A percentile compares a stretch with the other conserved stretches of the same genome.
Conservation (phyloP, 2,113 vertebrate genomes). For the Rostratula benghalensis region DNA sequence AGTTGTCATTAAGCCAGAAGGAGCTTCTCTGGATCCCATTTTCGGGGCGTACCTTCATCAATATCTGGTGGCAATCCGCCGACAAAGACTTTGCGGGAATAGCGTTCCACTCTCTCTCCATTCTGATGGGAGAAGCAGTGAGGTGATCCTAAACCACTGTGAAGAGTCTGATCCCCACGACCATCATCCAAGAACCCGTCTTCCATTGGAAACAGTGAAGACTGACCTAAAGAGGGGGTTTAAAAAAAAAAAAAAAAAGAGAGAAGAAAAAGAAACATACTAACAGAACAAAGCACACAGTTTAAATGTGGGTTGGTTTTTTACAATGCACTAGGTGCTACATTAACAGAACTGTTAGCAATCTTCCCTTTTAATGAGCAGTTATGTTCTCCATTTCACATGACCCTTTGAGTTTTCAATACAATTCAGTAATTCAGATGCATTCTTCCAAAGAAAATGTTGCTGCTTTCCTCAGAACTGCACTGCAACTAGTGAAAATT, state of each 20-base stretch:
- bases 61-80: constrained; percentile 97
- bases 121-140: constrained; percentile 98
- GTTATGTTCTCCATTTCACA: neutral
- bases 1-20: neutral
- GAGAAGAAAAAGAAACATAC: constrained; percentile 39
- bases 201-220: constrained; percentile 97
- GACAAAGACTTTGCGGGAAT: constrained; percentile 97
- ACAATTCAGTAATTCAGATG: neutral
- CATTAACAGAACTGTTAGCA: constrained; percentile 1
- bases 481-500: neutral
- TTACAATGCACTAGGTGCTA: neutral
- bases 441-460: neutral
- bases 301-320: neutral
- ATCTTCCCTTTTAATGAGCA: neutral
- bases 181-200: constrained; percentile 96
- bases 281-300: constrained; percentile 50
- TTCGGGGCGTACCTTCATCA: constrained; percentile 87
- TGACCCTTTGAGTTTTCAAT: neutral
- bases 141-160: constrained; percentile 89
- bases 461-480: neutral
- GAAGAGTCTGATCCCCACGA: constrained; percentile 89
- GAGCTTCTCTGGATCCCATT: neutral
- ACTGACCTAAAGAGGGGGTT: constrained; percentile 83
- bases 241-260: neutral
- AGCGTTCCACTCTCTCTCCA: constrained; percentile 94